Evolutionary conservation across 2,113 vertebrate genomes (phyloP), one percentile per base, ranked within the genome.

Genomic region (Pyxicephalus adspersus): DNA sequence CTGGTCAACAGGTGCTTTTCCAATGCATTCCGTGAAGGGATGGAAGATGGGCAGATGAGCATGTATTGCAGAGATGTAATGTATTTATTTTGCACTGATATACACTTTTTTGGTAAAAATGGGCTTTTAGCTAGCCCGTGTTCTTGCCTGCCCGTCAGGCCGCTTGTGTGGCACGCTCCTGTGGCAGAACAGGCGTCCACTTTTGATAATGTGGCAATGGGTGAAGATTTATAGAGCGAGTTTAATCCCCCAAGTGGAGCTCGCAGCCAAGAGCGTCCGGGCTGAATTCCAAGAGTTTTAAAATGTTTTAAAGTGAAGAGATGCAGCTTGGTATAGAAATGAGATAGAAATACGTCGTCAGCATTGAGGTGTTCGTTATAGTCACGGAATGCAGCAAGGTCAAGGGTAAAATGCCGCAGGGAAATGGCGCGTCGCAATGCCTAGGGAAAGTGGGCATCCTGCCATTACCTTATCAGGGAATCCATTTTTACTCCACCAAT

Each of bases 241-340:
- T 74, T 64, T 72, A 81, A 64, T 54, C 57, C 67, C 28, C 20
- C 8, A 18, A 29, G 45, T 26, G 19, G 16, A 45, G 13, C 4
- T 7, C n/a, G 9, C n/a, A 22, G 68, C 78, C 77, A 71, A 64
- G 58, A 51, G 20, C 23, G 20, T 73, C 79, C 16, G 79, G 79
- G 79, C 58, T 23, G 2, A 15, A 25, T 73, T 81, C 79, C 79
- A 81, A 25, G 68, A 22, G 57, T 63, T 72, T 73, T 55, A 63
- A 71, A 63, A 61, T 63, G 34, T 72, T 52, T 80, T 52, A 63
- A 71, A 81, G 45, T 81, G n/a, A 73, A 81, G 51, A 74, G 26
- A 61, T n/a, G 9, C 67, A 63, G 66, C 45, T 72, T 31, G 51
- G 38, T 61, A 61, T 80, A 61, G 38, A 63, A 34, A 63, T 63